Evolutionary conservation across 2,797 vertebrate genomes (phyloP), one percentile per base, ranked within the genome.

Genomic region (Echiichthys vipera): DNA sequence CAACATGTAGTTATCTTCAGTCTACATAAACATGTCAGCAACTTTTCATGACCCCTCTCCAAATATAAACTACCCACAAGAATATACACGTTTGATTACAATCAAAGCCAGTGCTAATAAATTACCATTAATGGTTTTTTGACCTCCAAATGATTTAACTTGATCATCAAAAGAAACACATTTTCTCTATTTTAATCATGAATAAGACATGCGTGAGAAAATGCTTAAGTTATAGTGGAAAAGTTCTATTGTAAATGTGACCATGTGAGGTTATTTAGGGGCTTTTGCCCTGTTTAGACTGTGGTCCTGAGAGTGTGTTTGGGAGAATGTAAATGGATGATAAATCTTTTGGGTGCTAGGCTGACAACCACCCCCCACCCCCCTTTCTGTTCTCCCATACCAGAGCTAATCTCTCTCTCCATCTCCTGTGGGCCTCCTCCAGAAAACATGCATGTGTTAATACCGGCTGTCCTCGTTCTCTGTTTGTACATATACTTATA

Each of bases 271-370:
- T 84, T 79, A 76, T 89, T 85, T 65, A 71, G 73, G 72, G 65
- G 56, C 29, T 66, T 71, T 72, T 84, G 71, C 45, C 49, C 58
- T 68, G 76, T 92, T 92, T 93, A 90, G 74, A 90, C 77, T 83
- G 14, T 40, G 61, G 13, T 78, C 75, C 71, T 80, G 40, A 73
- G 77, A 82, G 81, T 85, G 77, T 92, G 84, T 89, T 78, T 88
- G 76, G 89, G 84, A 84, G 55, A 88, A 77, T 80, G 74, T 89
- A 94, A 94, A 93, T 91, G 77, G 80, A 78, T 78, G 67, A 92
- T 94, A 89, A 90, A 87, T 93, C 84, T 87, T 45, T 76, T 49
- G 50, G 67, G 27, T 27, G 27, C 80, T 69, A 63, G 11, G 15
- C 47, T 75, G 77, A 90, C 81, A 80, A 57, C 45, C 40, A 68